Base-by-base conservation (phyloP, 2,113 vertebrate species). In the Pituophis catenifer region DNA sequence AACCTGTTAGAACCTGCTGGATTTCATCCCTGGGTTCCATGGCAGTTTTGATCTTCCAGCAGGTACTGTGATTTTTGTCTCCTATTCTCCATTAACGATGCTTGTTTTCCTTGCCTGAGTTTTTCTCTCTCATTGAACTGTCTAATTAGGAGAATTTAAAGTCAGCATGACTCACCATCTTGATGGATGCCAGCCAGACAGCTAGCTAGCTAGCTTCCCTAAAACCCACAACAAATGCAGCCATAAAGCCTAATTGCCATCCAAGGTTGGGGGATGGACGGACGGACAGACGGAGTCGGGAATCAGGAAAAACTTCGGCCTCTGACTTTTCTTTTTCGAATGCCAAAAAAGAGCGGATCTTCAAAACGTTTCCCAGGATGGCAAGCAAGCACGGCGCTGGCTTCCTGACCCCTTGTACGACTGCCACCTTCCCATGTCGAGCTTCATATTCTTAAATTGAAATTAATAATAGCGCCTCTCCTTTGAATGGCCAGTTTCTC, bases 341-440 rank as follows among this genome's bases (percentile, higher is more conserved):
- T 86, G 23, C 55, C 5, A 50, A 50, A 50, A 38, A 90, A 90
- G 88, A 53, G 44, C 29, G 29, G 44, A 59, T 75, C 89, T 93
- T 62, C 75, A 53, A 55, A 38, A 50, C 33, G 2, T 13, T 53
- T 24, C 55, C n/a, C 59, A 54, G 5, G 52, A 50, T n/a, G 19
- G 13, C 29, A 29, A 26, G 54, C 8, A 59, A 26, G 54, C 8
- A 59, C 58, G 5, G 44, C 3, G 24, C 50, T 29, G 15, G 15
- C 88, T 6, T 29, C 26, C 5, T 52, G 92, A 54, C 90, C 92
- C 62, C 48, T 89, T 91, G 94, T 29, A 87, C 23, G 17, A 89
- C 92, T 50, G 92, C 92, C 62, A 91, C 94, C 92, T 95, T 95
- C 95, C 93, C 59, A 92, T 53, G 86, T 89, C 85, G 65, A 90